phyloP scores from a whole-genome alignment of 2,113 vertebrate species.

The Grammomys dolichurus region DNA sequence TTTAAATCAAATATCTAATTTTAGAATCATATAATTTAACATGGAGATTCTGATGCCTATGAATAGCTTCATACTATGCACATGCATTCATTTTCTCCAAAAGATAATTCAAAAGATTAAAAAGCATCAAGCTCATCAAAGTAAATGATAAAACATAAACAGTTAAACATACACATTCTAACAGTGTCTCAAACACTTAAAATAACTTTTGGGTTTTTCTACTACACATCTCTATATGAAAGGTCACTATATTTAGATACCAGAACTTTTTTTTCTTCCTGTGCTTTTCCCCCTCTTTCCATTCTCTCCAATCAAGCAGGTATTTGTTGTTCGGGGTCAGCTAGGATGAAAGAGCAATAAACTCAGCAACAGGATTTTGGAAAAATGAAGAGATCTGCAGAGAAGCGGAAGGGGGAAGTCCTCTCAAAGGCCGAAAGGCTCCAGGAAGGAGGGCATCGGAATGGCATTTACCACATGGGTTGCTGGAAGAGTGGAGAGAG shows the following conservation, averaged over 20 bases:
- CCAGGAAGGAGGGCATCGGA: not conserved
- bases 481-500: not conserved
- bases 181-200: slow-evolving; percentile 6
- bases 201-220: slow-evolving; percentile 35
- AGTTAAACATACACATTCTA: not conserved
- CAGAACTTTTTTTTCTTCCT: not conserved
- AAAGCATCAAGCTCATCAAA: slow-evolving; percentile 51
- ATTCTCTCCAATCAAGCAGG: not conserved
- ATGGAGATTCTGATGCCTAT: not conserved
- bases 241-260: not conserved
- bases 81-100: not conserved
- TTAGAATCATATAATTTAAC: not conserved
- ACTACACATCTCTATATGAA: not conserved
- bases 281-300: not conserved
- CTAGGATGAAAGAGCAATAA: not conserved
- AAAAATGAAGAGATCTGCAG: not conserved
- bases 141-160: slow-evolving; percentile 26
- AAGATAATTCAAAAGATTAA: slow-evolving; percentile 45
- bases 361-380: not conserved
- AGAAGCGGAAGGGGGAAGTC: not conserved
- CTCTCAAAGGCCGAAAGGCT: not conserved
- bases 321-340: not conserved
- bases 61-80: slow-evolving; percentile 39
- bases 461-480: not conserved
- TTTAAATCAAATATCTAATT: not conserved